phyloP scores from a whole-genome alignment of 2,797 vertebrate species.

The Thunnus albacares region DNA sequence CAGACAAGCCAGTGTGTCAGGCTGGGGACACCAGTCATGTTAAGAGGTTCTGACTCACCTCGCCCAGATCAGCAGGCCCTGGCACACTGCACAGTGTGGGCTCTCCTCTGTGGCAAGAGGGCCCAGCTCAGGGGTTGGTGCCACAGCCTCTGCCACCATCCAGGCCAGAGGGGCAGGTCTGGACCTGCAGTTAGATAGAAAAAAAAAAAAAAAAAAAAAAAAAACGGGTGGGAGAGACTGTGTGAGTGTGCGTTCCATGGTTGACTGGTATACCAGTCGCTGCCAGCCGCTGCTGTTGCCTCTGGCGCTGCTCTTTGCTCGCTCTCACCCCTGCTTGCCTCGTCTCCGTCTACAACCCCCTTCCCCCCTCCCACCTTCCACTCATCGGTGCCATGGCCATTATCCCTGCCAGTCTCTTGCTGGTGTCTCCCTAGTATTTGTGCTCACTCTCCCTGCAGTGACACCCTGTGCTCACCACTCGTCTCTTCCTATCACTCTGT shows the following conservation, averaged over 20 bases:
- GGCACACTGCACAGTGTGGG: slow-evolving; percentile 61
- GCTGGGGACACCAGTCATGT: slow-evolving; percentile 85
- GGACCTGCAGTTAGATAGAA: slow-evolving; percentile 60
- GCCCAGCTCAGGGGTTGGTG: slow-evolving; percentile 65
- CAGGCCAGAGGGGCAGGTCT: slow-evolving; percentile 67
- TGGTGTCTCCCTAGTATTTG: slow-evolving; percentile 44
- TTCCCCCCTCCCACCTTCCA: slow-evolving; percentile 46
- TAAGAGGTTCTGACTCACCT: slow-evolving; percentile 90
- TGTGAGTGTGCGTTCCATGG: slow-evolving; percentile 45
- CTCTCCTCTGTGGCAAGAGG: slow-evolving; percentile 72
- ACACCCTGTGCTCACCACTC: slow-evolving; percentile 41
- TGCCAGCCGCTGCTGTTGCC: slow-evolving; percentile 70
- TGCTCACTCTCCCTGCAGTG: slow-evolving; percentile 30
- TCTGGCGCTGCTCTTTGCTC: slow-evolving; percentile 66
- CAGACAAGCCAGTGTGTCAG: slow-evolving; percentile 77
- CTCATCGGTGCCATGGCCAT: slow-evolving; percentile 51
- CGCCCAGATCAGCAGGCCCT: slow-evolving; percentile 80
- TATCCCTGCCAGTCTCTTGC: slow-evolving; percentile 37
- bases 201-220: neutral
- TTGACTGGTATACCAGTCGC: slow-evolving; percentile 70
- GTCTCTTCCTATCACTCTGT: slow-evolving; percentile 35
- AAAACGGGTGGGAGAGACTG: slow-evolving; percentile 17
- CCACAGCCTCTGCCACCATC: slow-evolving; percentile 57
- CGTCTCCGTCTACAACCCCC: slow-evolving; percentile 35
- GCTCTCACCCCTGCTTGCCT: slow-evolving; percentile 48